Evolutionary conservation across 2,888 invertebrate genomes (phyloP).

Genomic region (Acleris sparsana): DNA sequence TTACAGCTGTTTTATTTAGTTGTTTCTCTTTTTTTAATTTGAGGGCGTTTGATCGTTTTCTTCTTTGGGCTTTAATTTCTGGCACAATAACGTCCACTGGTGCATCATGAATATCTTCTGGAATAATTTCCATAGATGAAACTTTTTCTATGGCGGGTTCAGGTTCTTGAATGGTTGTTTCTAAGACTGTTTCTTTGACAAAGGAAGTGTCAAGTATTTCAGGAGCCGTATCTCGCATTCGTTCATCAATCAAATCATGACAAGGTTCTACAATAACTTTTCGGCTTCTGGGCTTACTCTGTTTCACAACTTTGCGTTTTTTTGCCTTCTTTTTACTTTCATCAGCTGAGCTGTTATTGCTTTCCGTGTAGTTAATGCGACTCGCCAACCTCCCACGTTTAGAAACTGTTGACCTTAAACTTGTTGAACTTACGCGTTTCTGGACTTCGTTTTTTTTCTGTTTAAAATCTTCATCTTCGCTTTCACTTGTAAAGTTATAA

Average conservation of each 20-base stretch:
- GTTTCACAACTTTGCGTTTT: conserved; percentile 42
- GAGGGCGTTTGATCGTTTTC: conserved; percentile 38
- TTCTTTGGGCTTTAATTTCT: conserved; percentile 33
- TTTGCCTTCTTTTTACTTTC: conserved; percentile 41
- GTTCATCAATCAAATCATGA: conserved; percentile 58
- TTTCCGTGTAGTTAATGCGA: conserved; percentile 45
- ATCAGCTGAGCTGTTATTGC: conserved; percentile 42
- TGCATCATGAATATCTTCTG: conserved; percentile 39
- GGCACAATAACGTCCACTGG: conserved; percentile 21
- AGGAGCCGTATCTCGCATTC: conserved; percentile 53
- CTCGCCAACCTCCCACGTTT: conserved; percentile 40
- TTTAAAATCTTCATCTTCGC: conserved; percentile 66
- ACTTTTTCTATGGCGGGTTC: conserved; percentile 43
- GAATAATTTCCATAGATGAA: conserved; percentile 58
- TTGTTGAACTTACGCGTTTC: conserved; percentile 49
- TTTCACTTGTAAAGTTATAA: conserved; percentile 69
- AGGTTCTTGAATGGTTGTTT: conserved; percentile 41
- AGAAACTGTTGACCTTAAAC: conserved; percentile 45
- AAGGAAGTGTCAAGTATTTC: conserved; percentile 61
- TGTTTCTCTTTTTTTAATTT: conserved; percentile 40
- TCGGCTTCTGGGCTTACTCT: conserved; percentile 26
- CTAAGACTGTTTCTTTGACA: conserved; percentile 42
- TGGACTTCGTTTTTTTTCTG: conserved; percentile 49
- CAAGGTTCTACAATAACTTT: conserved; percentile 39
- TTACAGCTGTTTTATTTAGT: conserved; percentile 37